Evolutionary conservation across 2,888 invertebrate species (phyloP).

Genomic region (Hypena proboscidalis): DNA sequence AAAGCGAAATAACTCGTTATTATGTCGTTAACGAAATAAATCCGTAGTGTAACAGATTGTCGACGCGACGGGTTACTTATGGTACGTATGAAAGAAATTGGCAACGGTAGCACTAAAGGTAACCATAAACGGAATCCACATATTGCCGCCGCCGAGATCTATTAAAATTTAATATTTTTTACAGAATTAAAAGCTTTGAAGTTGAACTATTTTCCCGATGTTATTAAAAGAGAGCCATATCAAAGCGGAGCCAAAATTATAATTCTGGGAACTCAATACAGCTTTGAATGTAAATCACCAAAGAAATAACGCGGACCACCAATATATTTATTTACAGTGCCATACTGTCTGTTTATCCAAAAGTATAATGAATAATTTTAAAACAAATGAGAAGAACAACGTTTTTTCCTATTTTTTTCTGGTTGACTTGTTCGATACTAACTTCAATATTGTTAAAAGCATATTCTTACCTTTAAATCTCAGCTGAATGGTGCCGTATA

Average conservation of each 20-base stretch:
- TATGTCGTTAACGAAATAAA: slow-evolving; percentile 62
- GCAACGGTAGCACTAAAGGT: slow-evolving; percentile 22
- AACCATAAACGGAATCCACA: slow-evolving; percentile 1
- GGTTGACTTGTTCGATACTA: too few relatives aligned
- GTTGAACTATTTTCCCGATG: too few relatives aligned
- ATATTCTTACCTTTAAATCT: slow-evolving; percentile 67
- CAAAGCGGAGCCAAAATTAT: too few relatives aligned
- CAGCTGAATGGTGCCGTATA: slow-evolving; percentile 79
- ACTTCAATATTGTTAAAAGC: background rate
- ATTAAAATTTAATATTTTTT: background rate
- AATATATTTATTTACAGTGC: too few relatives aligned
- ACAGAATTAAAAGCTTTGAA: slow-evolving; percentile 1
- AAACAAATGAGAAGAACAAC: too few relatives aligned
- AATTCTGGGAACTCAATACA: too few relatives aligned
- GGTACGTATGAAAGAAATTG: slow-evolving; percentile 44
- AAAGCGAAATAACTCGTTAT: slow-evolving; percentile 57
- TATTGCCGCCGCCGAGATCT: background rate
- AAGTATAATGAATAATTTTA: too few relatives aligned
- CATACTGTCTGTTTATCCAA: too few relatives aligned
- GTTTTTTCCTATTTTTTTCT: too few relatives aligned
- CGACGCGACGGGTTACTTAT: slow-evolving; percentile 47
- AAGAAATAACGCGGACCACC: too few relatives aligned
- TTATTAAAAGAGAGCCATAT: too few relatives aligned
- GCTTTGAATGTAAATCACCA: too few relatives aligned
- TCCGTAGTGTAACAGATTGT: slow-evolving; percentile 40